phyloP scores from a whole-genome alignment of 2,888 invertebrate species.

The Acanthosepion esculentum region DNA sequence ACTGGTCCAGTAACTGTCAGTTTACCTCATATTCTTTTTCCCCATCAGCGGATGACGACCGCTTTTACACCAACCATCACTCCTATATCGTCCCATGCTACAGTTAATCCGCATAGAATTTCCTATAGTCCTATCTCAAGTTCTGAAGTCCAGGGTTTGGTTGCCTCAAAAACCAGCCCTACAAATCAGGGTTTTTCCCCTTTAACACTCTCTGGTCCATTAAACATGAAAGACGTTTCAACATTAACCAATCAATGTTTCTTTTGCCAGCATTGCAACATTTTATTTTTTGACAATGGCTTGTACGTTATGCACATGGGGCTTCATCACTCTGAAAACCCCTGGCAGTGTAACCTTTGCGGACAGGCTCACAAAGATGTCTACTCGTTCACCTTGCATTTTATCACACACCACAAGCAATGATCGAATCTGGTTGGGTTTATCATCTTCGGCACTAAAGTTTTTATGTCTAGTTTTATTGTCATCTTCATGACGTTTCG shows the following conservation, averaged over 20 bases:
- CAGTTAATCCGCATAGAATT: neutral
- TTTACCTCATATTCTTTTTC: neutral
- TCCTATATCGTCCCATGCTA: neutral
- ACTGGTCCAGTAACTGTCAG: neutral
- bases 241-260: slow-evolving; percentile 42
- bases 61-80: neutral
- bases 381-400: slow-evolving; percentile 88
- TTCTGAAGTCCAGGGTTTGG: neutral
- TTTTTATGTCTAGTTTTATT: no score
- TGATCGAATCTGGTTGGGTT: no score
- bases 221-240: neutral
- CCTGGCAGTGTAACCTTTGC: slow-evolving; percentile 96
- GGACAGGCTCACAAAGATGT: slow-evolving; percentile 94
- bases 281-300: slow-evolving; percentile 95
- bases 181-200: neutral
- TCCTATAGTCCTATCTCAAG: neutral
- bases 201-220: neutral
- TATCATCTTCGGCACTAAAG: no score
- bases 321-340: slow-evolving; percentile 95
- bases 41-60: neutral
- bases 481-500: no score
- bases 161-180: neutral
- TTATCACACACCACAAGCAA: slow-evolving; percentile 55
- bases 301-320: slow-evolving; percentile 97
- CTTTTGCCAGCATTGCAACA: slow-evolving; percentile 87